phyloP scores from a whole-genome alignment of 2,797 vertebrate species.

The Anabas testudineus region DNA sequence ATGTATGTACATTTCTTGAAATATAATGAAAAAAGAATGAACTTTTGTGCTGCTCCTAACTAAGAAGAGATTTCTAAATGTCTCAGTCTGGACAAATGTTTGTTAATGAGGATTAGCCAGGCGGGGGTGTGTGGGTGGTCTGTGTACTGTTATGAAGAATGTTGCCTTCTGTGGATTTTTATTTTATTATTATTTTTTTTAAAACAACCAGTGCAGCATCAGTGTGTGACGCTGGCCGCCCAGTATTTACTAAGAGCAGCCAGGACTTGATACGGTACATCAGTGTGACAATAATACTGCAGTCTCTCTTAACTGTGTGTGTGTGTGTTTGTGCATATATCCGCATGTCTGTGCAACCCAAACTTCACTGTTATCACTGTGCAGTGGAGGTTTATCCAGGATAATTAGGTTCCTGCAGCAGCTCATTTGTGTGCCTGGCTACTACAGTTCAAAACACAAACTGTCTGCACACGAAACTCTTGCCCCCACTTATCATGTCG shows the following conservation, averaged over 20 bases:
- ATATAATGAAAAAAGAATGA: background rate
- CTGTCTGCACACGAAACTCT: constrained; percentile 30
- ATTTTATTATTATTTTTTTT: too few species aligned
- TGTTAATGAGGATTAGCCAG: constrained; percentile 54
- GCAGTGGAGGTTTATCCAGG: constrained; percentile 40
- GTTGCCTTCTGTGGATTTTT: constrained; percentile 59
- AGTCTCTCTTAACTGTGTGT: constrained; percentile 27
- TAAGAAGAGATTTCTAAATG: constrained; percentile 29
- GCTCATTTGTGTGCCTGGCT: constrained; percentile 37
- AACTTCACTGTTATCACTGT: constrained; percentile 37
- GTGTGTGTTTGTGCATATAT: constrained; percentile 1
- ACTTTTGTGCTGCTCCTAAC: constrained; percentile 10
- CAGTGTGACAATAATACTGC: constrained; percentile 45
- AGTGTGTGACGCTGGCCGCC: constrained; percentile 50
- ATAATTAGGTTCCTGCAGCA: constrained; percentile 48
- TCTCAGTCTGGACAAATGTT: constrained; percentile 55
- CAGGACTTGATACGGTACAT: constrained; percentile 44
- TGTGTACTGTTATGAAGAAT: constrained; percentile 59
- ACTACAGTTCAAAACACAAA: constrained; percentile 20
- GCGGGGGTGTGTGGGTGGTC: constrained; percentile 50
- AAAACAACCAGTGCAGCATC: constrained; percentile 39
- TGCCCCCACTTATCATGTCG: constrained; percentile 33
- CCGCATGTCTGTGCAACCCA: constrained; percentile 9
- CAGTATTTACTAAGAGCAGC: constrained; percentile 55
- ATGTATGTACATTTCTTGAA: background rate